Evolutionary conservation across 2,797 vertebrate species (phyloP), one percentile per base, ranked within the genome.

Genomic region (Peromyscus melanophrys): DNA sequence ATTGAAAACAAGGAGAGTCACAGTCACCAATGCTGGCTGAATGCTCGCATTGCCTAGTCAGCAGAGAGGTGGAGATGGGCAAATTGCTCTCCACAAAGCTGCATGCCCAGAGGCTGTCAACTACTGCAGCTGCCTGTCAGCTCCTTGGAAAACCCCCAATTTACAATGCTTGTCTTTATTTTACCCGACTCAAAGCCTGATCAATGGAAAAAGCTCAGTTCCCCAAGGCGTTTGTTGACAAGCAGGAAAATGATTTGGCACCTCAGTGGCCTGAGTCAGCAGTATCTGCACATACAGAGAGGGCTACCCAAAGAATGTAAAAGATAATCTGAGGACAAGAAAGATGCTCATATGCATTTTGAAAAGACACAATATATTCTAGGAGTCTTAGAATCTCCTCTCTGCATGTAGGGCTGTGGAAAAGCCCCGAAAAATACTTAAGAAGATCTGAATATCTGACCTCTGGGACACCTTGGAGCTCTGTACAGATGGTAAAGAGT

Each of bases 111-210:
- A 84, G 3, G 43, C 23, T 78, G 27, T 88, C 52, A 59, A 23
- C 25, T 25, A 8, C 37, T 13, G 34, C 61, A 61, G 65, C 37
- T n/a, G 31, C 25, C 29, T 65, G 14, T 46, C 27, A 84, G 40
- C 37, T 59, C 12, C 49, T 73, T 92, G 31, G 63, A 93, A 83
- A 73, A 16, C 43, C 31, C 16, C 25, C 13, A 9, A 13, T 34
- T 78, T 71, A 7, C 37, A 75, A 25, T 34, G n/a, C 67, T 91
- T 89, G 55, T 80, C 94, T 94, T 94, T 52, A 76, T 83, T 49
- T 88, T 63, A 87, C 57, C 34, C 13, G 19, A 77, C 52, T 95
- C 82, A 37, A 71, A 90, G 52, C 7, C 49, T 46, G 7, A 55
- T 88, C 77, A 49, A 14, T 8, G 13, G 57, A 16, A 71, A 93